Percentiles rank a stretch among this genome's conserved stretches.
These are phyloP conservation scores for Odiellus spinosus DNA, from an alignment of 2,888 invertebrate species.

Conservation along the genomic window DNA sequence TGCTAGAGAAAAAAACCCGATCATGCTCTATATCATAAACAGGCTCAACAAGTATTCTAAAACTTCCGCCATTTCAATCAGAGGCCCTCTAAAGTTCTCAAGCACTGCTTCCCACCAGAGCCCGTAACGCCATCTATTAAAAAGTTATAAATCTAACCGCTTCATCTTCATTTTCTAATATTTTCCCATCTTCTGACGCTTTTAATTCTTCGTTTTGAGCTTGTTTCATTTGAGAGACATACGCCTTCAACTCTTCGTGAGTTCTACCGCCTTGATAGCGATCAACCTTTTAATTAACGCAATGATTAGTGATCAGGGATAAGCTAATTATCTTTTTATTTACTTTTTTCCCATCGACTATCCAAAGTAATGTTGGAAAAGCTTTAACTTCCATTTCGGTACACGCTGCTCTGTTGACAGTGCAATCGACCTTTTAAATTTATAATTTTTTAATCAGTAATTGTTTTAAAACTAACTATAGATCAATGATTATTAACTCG, in stretches of 20 bases:
- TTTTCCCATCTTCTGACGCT: conserved; percentile 17
- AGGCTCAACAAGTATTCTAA: too few species aligned
- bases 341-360: conserved; percentile 61
- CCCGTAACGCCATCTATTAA: not conserved
- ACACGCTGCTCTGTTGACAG: conserved; percentile 55
- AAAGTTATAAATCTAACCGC: conserved; percentile 7
- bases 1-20: too few species aligned
- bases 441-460: too few species aligned
- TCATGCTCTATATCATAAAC: too few species aligned
- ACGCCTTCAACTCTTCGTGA: conserved; percentile 50
- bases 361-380: conserved; percentile 66
- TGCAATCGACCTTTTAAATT: conserved; percentile 65
- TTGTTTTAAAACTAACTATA: not conserved
- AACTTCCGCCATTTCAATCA: too few species aligned
- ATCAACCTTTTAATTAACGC: conserved; percentile 42
- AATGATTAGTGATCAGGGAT: too few species aligned
- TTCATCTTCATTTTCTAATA: conserved; percentile 11
- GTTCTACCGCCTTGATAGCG: conserved; percentile 52
- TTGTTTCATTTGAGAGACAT: conserved; percentile 52
- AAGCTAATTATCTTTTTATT: too few species aligned
- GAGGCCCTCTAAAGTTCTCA: too few species aligned
- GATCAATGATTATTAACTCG: not conserved
- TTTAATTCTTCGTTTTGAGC: conserved; percentile 26
- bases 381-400: conserved; percentile 64
- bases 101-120: too few species aligned